Conservation (phyloP, 1,140 invertebrate species). For the Bradysia coprophila region DNA sequence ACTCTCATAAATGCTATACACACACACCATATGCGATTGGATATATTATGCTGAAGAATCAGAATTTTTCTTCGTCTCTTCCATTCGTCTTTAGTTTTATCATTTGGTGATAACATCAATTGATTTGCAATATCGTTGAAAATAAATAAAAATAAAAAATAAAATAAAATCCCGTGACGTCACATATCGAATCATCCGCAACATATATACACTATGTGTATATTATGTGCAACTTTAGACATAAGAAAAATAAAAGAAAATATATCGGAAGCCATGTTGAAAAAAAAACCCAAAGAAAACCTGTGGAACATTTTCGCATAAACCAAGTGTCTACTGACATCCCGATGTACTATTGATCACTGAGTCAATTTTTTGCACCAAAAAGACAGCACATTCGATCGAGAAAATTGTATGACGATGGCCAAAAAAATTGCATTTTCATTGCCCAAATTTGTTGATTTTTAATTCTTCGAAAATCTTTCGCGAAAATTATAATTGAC, state of each 20-base stretch:
- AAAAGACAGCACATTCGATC: background rate
- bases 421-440: conserved; percentile 1
- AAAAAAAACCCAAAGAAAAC: background rate
- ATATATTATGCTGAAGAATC: background rate
- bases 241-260: background rate
- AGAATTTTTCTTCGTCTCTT: background rate
- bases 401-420: background rate
- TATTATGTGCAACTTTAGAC: background rate
- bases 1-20: background rate
- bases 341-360: background rate
- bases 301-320: background rate
- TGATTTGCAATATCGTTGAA: background rate
- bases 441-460: conserved; percentile 1
- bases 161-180: background rate
- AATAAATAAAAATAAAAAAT: background rate
- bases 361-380: background rate
- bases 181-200: background rate
- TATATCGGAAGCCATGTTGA: background rate
- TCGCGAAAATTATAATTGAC: background rate
- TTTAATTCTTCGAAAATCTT: background rate
- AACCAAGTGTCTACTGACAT: background rate
- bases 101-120: background rate
- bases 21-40: background rate
- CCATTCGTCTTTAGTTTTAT: no score
- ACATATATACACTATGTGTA: background rate